Conservation (phyloP, 2,888 invertebrate genomes). For the Torymus tubicola region DNA sequence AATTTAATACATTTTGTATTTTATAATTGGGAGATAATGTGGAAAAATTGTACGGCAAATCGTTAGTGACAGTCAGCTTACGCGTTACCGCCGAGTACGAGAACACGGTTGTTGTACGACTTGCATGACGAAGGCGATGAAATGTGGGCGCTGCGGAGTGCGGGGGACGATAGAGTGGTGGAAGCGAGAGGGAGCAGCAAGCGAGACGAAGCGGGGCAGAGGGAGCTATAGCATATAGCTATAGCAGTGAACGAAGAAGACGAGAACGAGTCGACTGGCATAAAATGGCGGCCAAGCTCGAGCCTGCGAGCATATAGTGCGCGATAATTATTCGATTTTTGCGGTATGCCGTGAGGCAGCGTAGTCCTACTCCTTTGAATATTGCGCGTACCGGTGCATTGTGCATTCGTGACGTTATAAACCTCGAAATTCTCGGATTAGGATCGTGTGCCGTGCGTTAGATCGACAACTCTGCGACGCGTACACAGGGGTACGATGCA, state of each 20-base stretch:
- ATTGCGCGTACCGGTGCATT: conserved; percentile 18
- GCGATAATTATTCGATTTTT: conserved; percentile 70
- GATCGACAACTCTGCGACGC: conserved; percentile 71
- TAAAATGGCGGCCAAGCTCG: conserved; percentile 75
- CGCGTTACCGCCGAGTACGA: conserved; percentile 4
- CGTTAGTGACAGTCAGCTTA: conserved; percentile 36
- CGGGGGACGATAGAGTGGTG: conserved; percentile 36
- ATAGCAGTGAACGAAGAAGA: conserved; percentile 60
- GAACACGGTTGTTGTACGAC: conserved; percentile 62
- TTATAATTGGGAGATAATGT: too few relatives aligned
- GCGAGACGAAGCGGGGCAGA: conserved; percentile 59
- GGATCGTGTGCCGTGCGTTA: conserved; percentile 61
- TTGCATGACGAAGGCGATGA: conserved; percentile 68
- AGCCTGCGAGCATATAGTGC: conserved; percentile 73
- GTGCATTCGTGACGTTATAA: conserved; percentile 24
- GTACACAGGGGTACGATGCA: conserved; percentile 74
- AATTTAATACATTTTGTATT: too few relatives aligned
- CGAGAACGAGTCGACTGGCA: conserved; percentile 72
- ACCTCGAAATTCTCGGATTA: conserved; percentile 61
- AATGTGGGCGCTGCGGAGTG: conserved; percentile 49
- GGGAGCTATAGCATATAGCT: conserved; percentile 55
- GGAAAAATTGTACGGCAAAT: not conserved
- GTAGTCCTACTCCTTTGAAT: conserved; percentile 41
- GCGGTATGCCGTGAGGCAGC: conserved; percentile 67
- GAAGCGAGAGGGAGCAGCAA: conserved; percentile 52